Evolutionary conservation across 2,888 invertebrate species (phyloP), one percentile per base, ranked within the genome.

Genomic region (Aphodius granarius): DNA sequence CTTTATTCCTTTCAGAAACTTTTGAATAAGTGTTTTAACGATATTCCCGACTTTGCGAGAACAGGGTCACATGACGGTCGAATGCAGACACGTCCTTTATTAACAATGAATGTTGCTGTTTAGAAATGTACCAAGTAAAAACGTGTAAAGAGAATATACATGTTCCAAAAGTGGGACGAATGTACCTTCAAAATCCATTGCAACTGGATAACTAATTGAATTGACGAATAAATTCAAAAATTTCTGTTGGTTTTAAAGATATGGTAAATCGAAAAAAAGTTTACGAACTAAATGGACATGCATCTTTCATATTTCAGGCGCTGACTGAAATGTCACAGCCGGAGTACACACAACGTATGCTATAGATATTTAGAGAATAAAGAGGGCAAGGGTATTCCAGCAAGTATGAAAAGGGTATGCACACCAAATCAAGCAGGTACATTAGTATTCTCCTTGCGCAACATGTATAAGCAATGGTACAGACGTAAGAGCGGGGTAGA

Each of bases 251-350:
- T n/a, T 43, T 9, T 43, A 6, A 43, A 6, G 43, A 43, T 43
- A 43, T 43, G 43, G 43, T 43, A 3, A 43, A 43, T 9, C 13
- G 43, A 43, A 43, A 43, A 43, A 3, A n/a, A n/a, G n/a, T n/a
- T n/a, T 43, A 43, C 43, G 6, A 3, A 68, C 21, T 16, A 68
- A 68, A 68, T 68, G 68, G 20, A 13, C 20, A 68, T 68, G 66
- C 20, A 66, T 73, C 70, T 68, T 16, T 72, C 13, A 64, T 15
- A 72, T 63, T 62, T 82, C 85, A 85, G 85, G 85, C 86, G 85
- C 85, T 83, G 86, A 86, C 85, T 85, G 85, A 85, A 81, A 78
- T 80, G 81, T 78, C 76, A 78, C 76, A 80, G 72, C 75, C 73
- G 75, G 71, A 75, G 75, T 73, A 70, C 66, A 74, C 78, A 78